These are phyloP conservation scores for Craterocephalus amniculus DNA, from an alignment of 2,797 vertebrate genomes.

Conservation along the genomic window DNA sequence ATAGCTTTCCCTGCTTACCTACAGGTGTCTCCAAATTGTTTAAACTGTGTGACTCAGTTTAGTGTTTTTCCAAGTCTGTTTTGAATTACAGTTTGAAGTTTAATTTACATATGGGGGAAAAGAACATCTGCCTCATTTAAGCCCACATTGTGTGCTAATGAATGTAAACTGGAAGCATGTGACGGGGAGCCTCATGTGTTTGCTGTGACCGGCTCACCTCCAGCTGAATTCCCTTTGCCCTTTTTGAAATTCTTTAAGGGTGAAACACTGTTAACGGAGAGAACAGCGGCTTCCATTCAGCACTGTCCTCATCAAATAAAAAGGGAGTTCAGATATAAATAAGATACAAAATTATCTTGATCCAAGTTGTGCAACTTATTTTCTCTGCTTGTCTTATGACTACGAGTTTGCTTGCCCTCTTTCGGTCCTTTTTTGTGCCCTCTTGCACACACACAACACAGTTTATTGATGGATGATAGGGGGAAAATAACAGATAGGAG, in stretches of 20 bases:
- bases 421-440: slow-evolving; percentile 7
- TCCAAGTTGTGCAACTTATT: slow-evolving; percentile 37
- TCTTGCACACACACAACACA: not conserved
- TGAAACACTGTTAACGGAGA: slow-evolving; percentile 37
- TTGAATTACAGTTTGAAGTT: not conserved
- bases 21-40: not conserved
- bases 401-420: slow-evolving; percentile 26
- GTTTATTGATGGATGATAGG: not conserved
- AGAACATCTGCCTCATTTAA: not conserved
- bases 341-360: slow-evolving; percentile 35
- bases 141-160: slow-evolving; percentile 39
- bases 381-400: slow-evolving; percentile 59
- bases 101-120: not conserved
- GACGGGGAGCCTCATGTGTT: slow-evolving; percentile 44
- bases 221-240: slow-evolving; percentile 40
- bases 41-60: not conserved
- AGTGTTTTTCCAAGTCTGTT: not conserved
- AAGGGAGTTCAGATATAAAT: slow-evolving; percentile 46
- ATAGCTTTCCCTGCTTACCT: not conserved
- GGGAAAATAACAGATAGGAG: not conserved
- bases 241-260: slow-evolving; percentile 36
- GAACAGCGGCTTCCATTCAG: slow-evolving; percentile 62
- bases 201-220: slow-evolving; percentile 43
- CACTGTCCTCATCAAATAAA: slow-evolving; percentile 17
- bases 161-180: slow-evolving; percentile 50